A percentile compares a stretch with the other conserved stretches of the same genome.
phyloP scores from a whole-genome alignment of 2,797 vertebrate species.

The Labroides dimidiatus region DNA sequence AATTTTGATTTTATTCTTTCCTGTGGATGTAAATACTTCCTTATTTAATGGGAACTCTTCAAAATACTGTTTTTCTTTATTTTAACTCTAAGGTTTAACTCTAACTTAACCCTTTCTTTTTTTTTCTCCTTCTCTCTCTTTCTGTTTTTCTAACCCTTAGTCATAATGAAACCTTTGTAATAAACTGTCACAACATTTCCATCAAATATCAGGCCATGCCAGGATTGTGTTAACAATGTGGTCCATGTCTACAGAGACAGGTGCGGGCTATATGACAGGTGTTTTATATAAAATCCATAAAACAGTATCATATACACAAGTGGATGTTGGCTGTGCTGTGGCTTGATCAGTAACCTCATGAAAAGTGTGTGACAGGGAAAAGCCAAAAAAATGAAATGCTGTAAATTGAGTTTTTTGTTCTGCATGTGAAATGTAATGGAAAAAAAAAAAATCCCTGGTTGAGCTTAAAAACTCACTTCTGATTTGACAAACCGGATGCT shows the following conservation, averaged over 20 bases:
- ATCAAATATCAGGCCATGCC: too few relatives aligned
- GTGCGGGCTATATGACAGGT: background rate
- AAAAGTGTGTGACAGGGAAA: slow-evolving; percentile 13
- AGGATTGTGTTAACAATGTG: background rate
- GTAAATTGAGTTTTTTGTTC: background rate
- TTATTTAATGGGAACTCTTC: background rate
- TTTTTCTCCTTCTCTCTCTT: too few relatives aligned
- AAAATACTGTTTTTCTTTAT: slow-evolving; percentile 1
- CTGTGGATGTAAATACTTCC: background rate
- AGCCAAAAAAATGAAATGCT: slow-evolving; percentile 7
- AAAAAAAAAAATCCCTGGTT: slow-evolving; percentile 32
- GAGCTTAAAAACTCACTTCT: slow-evolving; percentile 9
- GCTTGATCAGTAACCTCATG: slow-evolving; percentile 4
- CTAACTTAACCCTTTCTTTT: too few relatives aligned
- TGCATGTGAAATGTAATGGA: slow-evolving; percentile 20
- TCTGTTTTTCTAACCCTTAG: too few relatives aligned
- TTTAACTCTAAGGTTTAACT: too few relatives aligned
- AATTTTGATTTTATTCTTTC: too few relatives aligned
- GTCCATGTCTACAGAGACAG: slow-evolving; percentile 8
- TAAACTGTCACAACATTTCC: background rate
- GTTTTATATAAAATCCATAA: slow-evolving; percentile 7
- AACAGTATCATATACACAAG: slow-evolving; percentile 9
- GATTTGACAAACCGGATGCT: slow-evolving; percentile 34
- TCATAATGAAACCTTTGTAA: background rate
- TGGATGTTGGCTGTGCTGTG: background rate